phyloP scores from a whole-genome alignment of 2,888 invertebrate species.

The Trachelus tabidus region DNA sequence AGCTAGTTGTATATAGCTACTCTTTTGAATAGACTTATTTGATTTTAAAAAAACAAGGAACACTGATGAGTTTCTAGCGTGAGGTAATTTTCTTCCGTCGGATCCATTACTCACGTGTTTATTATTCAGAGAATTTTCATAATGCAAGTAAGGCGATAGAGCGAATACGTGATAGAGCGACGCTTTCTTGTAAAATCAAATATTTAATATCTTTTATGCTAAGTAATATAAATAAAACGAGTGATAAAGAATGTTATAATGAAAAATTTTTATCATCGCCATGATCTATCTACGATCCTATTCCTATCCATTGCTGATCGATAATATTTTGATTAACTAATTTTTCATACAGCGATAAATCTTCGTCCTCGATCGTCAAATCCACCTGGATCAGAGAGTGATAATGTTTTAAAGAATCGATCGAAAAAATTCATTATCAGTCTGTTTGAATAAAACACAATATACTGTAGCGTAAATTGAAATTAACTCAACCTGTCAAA shows the following conservation, averaged over 20 bases:
- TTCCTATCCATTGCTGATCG: no score
- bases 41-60: neutral
- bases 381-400: neutral
- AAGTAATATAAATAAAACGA: neutral
- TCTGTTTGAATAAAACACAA: neutral
- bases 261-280: neutral
- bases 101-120: neutral
- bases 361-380: neutral
- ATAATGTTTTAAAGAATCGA: neutral
- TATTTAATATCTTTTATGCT: neutral
- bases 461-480: neutral
- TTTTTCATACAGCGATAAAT: no score
- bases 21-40: neutral
- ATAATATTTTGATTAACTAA: no score
- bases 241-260: neutral
- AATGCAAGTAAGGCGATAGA: neutral
- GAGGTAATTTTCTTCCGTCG: neutral
- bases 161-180: no score
- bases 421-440: neutral
- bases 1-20: neutral
- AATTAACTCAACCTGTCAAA: neutral
- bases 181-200: neutral
- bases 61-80: neutral
- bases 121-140: neutral
- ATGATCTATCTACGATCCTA: no score